These are phyloP conservation scores for Andrena dorsata DNA, from an alignment of 2,888 invertebrate genomes.

Conservation along the genomic window DNA sequence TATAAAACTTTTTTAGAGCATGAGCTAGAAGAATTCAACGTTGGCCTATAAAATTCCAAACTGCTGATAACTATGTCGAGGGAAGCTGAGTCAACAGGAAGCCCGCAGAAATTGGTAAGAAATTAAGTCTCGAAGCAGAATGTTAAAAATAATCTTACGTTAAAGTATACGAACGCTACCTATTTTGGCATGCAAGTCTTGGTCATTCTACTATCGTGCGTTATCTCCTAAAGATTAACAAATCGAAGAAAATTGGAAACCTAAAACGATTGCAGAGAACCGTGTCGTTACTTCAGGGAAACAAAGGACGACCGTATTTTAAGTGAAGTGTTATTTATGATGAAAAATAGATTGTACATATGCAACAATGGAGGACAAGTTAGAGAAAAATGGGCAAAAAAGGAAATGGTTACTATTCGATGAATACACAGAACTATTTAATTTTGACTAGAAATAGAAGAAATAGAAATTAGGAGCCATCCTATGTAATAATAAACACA, in stretches of 20 bases:
- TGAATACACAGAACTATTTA: too few relatives aligned
- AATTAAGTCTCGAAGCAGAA: background rate
- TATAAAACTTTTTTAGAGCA: too few relatives aligned
- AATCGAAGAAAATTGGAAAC: background rate
- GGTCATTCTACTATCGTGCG: background rate
- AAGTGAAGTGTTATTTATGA: background rate
- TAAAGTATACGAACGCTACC: too few relatives aligned
- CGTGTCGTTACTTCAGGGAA: background rate
- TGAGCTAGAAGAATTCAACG: background rate
- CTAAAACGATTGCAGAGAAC: background rate
- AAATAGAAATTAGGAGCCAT: too few relatives aligned
- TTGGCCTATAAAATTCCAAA: background rate
- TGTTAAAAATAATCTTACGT: constrained; percentile 1
- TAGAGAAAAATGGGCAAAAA: background rate
- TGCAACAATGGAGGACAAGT: background rate
- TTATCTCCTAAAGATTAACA: background rate
- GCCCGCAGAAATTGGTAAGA: background rate
- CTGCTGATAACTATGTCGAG: background rate
- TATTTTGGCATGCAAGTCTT: background rate
- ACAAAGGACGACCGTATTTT: background rate
- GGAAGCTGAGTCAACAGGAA: background rate
- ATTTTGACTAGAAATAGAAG: too few relatives aligned
- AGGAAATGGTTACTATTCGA: too few relatives aligned
- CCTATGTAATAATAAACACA: too few relatives aligned
- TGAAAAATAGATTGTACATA: background rate